phyloP scores from a whole-genome alignment of 1,140 invertebrate species.

The Araneus ventricosus region DNA sequence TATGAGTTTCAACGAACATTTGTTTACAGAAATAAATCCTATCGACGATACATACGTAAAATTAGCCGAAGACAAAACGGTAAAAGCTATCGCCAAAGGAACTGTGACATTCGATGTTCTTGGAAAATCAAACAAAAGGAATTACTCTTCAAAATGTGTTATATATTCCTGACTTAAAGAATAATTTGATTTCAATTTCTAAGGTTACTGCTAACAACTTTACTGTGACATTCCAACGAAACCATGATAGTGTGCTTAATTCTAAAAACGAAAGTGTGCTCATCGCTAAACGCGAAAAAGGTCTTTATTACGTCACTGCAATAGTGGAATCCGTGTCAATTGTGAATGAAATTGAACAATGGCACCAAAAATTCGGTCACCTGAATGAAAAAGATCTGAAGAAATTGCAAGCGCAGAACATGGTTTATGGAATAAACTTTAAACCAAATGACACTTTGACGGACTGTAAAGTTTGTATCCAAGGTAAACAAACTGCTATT shows the following conservation, averaged over 20 bases:
- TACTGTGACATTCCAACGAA: not conserved
- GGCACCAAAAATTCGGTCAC: not conserved
- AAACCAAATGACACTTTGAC: no score
- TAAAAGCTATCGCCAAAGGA: not conserved
- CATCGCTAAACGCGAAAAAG: not conserved
- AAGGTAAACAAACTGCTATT: not conserved
- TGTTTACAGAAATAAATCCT: not conserved
- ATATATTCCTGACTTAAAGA: not conserved
- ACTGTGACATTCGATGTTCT: not conserved
- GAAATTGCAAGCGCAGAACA: not conserved
- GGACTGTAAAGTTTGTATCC: not conserved
- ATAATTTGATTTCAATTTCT: not conserved
- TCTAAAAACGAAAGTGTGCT: not conserved
- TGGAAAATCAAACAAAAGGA: not conserved
- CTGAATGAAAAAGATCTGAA: not conserved
- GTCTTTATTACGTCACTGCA: no score
- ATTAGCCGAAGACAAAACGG: not conserved
- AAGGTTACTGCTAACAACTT: not conserved
- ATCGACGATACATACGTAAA: not conserved
- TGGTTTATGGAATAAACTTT: not conserved
- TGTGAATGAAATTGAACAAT: not conserved
- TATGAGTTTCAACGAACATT: no score
- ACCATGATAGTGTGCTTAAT: not conserved
- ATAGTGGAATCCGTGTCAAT: no score
- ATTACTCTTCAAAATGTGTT: not conserved